Conservation (phyloP, 2,888 invertebrate species). For the Acronicta leporina region DNA sequence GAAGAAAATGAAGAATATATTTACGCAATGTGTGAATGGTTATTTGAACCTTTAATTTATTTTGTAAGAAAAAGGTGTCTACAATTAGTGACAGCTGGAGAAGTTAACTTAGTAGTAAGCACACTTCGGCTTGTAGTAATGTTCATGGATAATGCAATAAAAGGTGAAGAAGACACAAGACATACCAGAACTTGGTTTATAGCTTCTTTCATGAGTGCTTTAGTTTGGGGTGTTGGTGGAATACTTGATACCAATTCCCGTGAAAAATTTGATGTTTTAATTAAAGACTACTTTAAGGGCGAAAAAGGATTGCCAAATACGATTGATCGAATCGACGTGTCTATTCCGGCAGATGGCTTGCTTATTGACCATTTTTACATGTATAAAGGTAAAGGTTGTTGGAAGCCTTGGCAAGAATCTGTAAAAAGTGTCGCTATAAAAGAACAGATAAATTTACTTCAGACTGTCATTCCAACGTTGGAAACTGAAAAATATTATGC, state of each 20-base stretch:
- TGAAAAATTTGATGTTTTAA: constrained; percentile 90
- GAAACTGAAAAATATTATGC: constrained; percentile 95
- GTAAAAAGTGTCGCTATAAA: constrained; percentile 88
- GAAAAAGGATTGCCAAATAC: constrained; percentile 77
- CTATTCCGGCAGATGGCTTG: constrained; percentile 93
- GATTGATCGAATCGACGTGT: constrained; percentile 92
- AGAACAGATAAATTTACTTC: constrained; percentile 91
- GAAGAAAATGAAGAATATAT: constrained; percentile 90
- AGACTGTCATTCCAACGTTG: constrained; percentile 94
- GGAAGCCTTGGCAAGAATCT: constrained; percentile 96
- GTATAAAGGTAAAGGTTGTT: constrained; percentile 94
- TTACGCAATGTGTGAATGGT: constrained; percentile 92
- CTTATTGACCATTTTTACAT: constrained; percentile 95
- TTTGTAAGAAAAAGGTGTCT: constrained; percentile 92
- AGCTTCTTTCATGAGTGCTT: constrained; percentile 92
- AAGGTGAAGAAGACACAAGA: constrained; percentile 92
- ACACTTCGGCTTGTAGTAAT: constrained; percentile 94
- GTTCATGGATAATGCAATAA: constrained; percentile 92
- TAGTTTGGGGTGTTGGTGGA: constrained; percentile 96
- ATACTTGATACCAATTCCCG: constrained; percentile 93
- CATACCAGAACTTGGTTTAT: constrained; percentile 92
- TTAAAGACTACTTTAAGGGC: constrained; percentile 86
- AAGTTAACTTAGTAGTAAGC: constrained; percentile 92
- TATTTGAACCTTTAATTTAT: constrained; percentile 92
- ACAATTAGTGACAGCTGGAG: constrained; percentile 91